Evolutionary conservation across 2,888 invertebrate species (phyloP).

Genomic region (Amphipoea lucens): DNA sequence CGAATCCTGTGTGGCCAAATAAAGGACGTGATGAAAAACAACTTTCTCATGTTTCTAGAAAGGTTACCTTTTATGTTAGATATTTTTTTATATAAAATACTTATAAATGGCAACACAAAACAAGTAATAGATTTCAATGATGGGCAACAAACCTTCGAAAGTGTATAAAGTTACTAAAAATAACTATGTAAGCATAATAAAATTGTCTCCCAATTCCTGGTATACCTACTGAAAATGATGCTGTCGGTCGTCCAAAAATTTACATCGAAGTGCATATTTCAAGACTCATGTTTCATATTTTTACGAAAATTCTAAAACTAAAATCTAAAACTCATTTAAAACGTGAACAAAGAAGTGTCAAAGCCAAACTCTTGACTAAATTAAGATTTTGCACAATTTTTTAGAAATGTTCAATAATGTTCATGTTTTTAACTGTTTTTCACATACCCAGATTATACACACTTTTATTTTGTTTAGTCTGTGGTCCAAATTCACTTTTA

Average conservation of each 20-base stretch:
- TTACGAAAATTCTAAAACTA: not conserved
- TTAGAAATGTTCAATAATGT: not conserved
- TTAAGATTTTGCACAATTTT: not conserved
- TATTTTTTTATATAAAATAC: not conserved
- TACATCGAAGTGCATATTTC: not conserved
- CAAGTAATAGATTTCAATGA: too few species aligned
- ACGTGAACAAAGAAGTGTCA: not conserved
- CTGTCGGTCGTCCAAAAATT: not conserved
- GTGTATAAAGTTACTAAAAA: not conserved
- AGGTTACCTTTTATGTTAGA: too few species aligned
- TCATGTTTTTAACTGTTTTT: not conserved
- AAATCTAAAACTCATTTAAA: not conserved
- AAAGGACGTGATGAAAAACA: not conserved
- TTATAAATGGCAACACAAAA: too few species aligned
- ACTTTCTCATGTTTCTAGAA: too few species aligned
- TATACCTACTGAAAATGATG: not conserved
- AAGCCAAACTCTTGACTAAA: not conserved
- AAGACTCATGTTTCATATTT: not conserved
- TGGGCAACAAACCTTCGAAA: not conserved
- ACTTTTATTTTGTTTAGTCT: not conserved
- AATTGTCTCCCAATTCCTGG: too few species aligned
- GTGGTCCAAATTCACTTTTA: not conserved
- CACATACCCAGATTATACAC: not conserved
- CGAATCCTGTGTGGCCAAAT: not conserved
- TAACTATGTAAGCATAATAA: too few species aligned